Conservation (phyloP, 2,113 vertebrate species). For the Apodemus sylvaticus region DNA sequence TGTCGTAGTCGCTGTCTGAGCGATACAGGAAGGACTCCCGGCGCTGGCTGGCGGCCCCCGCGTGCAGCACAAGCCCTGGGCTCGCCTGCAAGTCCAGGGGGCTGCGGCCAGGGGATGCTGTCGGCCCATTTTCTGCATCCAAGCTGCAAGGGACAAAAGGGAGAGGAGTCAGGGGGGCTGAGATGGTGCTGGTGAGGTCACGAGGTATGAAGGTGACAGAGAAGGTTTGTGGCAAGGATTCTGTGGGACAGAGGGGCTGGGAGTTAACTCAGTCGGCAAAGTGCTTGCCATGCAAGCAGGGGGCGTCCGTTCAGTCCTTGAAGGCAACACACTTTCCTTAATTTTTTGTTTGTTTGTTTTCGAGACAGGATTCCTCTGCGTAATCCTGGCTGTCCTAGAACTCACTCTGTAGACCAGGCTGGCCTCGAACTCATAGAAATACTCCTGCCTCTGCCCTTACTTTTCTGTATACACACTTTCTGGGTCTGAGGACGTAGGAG, state of each 20-base stretch:
- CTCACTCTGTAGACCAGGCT: not conserved
- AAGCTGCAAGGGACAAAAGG: conserved; percentile 84
- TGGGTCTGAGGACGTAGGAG: not conserved
- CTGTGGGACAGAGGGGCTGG: not conserved
- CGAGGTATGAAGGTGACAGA: not conserved
- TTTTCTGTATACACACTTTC: not conserved
- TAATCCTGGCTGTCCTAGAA: not conserved
- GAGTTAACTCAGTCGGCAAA: not conserved
- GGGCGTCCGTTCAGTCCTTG: not conserved
- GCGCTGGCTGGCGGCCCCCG: conserved; percentile 92
- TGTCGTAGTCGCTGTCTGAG: conserved; percentile 95
- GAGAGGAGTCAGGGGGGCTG: not conserved
- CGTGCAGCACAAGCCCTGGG: conserved; percentile 93
- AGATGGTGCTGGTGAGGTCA: not conserved
- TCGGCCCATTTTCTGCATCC: conserved; percentile 94
- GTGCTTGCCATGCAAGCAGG: not conserved
- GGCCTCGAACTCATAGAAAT: not conserved
- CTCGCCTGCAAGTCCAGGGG: conserved; percentile 95
- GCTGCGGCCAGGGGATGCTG: conserved; percentile 90
- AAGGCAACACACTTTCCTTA: not conserved
- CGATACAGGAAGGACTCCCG: conserved; percentile 96
- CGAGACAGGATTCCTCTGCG: not conserved
- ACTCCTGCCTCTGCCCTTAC: not conserved
- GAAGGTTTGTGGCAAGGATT: not conserved
- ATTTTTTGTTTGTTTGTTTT: not conserved